phyloP scores from a whole-genome alignment of 2,888 invertebrate species.

The Julus scandinavius region DNA sequence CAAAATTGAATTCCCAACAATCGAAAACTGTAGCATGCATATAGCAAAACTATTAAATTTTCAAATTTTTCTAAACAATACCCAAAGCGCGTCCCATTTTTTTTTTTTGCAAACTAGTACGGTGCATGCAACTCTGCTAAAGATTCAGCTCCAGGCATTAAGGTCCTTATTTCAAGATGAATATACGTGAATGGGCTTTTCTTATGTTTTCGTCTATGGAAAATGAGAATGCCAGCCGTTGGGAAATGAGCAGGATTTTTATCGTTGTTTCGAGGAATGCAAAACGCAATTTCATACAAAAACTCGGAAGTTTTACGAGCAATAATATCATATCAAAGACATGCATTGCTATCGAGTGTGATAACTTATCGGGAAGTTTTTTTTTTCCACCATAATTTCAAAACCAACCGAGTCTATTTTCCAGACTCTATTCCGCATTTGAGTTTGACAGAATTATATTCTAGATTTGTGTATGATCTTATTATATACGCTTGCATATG shows the following conservation, averaged over 20 bases:
- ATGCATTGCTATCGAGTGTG: slow-evolving; percentile 25
- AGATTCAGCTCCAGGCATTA: too few relatives aligned
- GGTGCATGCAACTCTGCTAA: too few relatives aligned
- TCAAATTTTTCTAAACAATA: too few relatives aligned
- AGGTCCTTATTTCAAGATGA: too few relatives aligned
- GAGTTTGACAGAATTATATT: background rate
- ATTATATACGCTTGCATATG: slow-evolving; percentile 21
- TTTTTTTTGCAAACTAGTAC: too few relatives aligned
- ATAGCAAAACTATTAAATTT: too few relatives aligned
- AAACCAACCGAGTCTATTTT: background rate
- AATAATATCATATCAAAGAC: slow-evolving; percentile 16
- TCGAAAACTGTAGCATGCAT: too few relatives aligned
- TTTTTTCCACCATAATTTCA: background rate
- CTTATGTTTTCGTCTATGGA: background rate
- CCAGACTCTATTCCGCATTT: background rate
- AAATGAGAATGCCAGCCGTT: slow-evolving; percentile 15
- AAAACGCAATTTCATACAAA: slow-evolving; percentile 23
- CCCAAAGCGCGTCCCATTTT: too few relatives aligned
- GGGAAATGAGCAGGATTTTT: slow-evolving; percentile 5
- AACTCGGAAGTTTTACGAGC: slow-evolving; percentile 33
- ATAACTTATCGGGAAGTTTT: background rate
- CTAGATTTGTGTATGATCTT: slow-evolving; percentile 13
- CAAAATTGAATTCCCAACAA: too few relatives aligned
- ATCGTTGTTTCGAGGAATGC: slow-evolving; percentile 33
- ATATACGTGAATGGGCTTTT: background rate